Percentiles rank a stretch among this genome's conserved stretches.
Evolutionary conservation across 1,140 invertebrate genomes (phyloP).

Genomic region (Drosophila littoralis): DNA sequence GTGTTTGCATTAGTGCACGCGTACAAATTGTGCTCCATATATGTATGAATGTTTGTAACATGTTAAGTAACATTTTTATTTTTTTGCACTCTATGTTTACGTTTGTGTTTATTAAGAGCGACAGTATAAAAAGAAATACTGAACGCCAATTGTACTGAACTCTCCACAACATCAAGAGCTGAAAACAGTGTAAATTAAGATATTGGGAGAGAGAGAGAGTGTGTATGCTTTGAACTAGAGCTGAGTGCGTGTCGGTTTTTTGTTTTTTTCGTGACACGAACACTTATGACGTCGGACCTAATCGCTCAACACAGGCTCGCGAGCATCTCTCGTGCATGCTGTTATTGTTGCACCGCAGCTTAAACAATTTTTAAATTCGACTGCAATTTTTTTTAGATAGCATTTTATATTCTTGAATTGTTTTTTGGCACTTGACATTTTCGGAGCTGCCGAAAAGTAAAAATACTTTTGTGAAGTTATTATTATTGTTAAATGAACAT

Average conservation of each 20-base stretch:
- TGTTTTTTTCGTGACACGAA: background rate
- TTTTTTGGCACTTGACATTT: constrained; percentile 8
- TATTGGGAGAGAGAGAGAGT: background rate
- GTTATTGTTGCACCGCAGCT: background rate
- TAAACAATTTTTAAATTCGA: background rate
- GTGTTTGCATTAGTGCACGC: constrained; percentile 17
- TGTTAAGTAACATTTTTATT: constrained; percentile 54
- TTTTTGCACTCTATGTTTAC: constrained; percentile 65
- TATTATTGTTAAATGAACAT: constrained; percentile 5
- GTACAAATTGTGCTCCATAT: constrained; percentile 14
- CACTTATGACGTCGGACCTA: no score
- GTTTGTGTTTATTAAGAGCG: constrained; percentile 56
- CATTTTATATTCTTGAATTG: background rate
- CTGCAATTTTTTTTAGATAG: background rate
- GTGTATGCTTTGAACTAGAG: background rate
- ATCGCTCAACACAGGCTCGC: no score
- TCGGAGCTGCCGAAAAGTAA: constrained; percentile 1
- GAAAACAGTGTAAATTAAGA: constrained; percentile 12
- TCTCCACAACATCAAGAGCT: background rate
- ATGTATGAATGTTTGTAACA: constrained; percentile 60
- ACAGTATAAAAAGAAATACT: constrained; percentile 10
- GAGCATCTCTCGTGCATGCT: background rate
- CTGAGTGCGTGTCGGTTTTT: no score
- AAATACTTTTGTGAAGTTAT: constrained; percentile 7
- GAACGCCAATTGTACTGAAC: background rate